A percentile compares a stretch with the other conserved stretches of the same genome.
These are phyloP conservation scores for Myodes glareolus DNA, from an alignment of 2,113 vertebrate species.

Conservation along the genomic window DNA sequence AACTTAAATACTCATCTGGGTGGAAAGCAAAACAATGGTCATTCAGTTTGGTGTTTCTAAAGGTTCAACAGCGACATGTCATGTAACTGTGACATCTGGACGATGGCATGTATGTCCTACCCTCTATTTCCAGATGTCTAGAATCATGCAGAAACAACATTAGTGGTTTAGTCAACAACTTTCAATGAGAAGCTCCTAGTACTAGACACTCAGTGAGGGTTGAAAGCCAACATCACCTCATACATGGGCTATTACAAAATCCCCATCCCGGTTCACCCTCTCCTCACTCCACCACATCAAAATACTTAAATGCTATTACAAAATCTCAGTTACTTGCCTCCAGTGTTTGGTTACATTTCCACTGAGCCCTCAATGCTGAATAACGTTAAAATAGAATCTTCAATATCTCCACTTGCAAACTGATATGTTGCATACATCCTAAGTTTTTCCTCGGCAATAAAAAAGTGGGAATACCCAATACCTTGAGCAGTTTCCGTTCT, in stretches of 20 bases:
- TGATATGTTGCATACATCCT: background rate
- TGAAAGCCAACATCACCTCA: background rate
- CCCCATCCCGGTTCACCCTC: conserved; percentile 2
- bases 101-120: background rate
- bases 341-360: background rate
- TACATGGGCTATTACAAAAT: background rate
- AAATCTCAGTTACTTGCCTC: background rate
- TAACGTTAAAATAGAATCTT: background rate
- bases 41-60: conserved; percentile 45
- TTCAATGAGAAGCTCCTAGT: background rate
- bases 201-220: background rate
- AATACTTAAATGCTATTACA: conserved; percentile 1
- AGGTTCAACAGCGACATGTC: conserved; percentile 1
- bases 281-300: background rate
- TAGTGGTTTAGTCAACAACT: conserved; percentile 22
- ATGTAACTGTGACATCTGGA: conserved; percentile 50
- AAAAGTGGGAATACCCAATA: background rate
- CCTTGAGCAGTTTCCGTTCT: background rate
- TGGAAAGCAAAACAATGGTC: conserved; percentile 1
- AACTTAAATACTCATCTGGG: background rate
- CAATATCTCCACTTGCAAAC: background rate
- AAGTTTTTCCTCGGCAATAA: background rate
- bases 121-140: conserved; percentile 58
- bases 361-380: background rate
- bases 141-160: conserved; percentile 34